A percentile compares a stretch with the other conserved stretches of the same genome.
These are phyloP conservation scores for Lithophane socia DNA, from an alignment of 2,888 invertebrate genomes.

Conservation along the genomic window DNA sequence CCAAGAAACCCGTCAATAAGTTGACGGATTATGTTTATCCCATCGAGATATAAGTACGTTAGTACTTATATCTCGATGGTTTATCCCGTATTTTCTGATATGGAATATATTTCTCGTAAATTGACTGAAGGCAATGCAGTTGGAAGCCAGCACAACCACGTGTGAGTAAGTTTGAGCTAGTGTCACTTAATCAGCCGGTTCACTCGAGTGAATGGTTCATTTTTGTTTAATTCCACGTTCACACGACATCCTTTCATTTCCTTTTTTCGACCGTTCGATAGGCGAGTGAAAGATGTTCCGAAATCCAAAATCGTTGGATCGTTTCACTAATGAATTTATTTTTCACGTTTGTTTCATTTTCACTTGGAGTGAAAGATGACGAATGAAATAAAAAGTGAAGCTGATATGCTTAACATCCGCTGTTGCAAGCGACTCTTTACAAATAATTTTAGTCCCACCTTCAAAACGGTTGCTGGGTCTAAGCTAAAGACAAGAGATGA, in stretches of 20 bases:
- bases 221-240: background rate
- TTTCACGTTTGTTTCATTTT: background rate
- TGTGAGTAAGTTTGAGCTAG: background rate
- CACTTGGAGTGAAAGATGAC: background rate
- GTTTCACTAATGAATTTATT: background rate
- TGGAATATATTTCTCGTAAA: background rate
- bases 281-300: background rate
- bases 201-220: background rate
- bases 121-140: background rate
- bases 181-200: no score
- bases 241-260: background rate
- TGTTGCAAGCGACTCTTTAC: background rate
- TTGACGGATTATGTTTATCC: no score
- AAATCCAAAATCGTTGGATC: background rate
- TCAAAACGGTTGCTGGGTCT: conserved; percentile 1
- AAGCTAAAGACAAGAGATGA: conserved; percentile 13
- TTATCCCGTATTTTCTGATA: background rate
- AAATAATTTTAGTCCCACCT: background rate
- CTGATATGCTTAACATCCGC: background rate
- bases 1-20: background rate
- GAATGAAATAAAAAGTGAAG: background rate
- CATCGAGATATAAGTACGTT: no score
- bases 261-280: background rate
- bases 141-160: background rate
- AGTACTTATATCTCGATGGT: no score